These are phyloP conservation scores for Marronus borbonicus DNA, from an alignment of 2,888 invertebrate genomes.

Conservation along the genomic window DNA sequence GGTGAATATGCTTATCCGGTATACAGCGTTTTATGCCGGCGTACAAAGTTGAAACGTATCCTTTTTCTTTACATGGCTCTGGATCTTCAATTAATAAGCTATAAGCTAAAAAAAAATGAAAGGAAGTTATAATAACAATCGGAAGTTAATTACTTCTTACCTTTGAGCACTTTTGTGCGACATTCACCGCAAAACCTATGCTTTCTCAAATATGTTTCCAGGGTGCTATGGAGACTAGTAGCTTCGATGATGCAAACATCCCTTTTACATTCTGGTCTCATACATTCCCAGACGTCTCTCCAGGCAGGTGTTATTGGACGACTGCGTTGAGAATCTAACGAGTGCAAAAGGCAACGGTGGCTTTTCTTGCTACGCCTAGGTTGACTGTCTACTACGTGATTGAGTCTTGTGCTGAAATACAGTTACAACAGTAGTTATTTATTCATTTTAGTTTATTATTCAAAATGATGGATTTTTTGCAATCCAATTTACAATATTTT, in stretches of 20 bases:
- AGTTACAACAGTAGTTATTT: not conserved
- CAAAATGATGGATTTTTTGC: not conserved
- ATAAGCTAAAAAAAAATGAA: constrained; percentile 76
- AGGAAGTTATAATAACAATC: constrained; percentile 55
- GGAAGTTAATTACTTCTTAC: constrained; percentile 60
- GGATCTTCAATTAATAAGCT: constrained; percentile 88
- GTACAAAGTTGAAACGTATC: constrained; percentile 90
- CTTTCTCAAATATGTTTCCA: constrained; percentile 92
- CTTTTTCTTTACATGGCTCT: constrained; percentile 89
- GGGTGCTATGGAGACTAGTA: constrained; percentile 85
- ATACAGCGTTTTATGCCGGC: constrained; percentile 90
- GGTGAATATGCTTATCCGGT: constrained; percentile 89
- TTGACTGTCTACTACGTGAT: constrained; percentile 84
- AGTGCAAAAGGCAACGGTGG: constrained; percentile 90
- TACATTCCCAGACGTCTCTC: constrained; percentile 89
- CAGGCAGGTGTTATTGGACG: constrained; percentile 82
- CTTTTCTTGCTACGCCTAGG: constrained; percentile 90
- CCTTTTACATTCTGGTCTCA: constrained; percentile 84
- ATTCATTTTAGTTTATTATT: not conserved
- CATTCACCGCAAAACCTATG: constrained; percentile 96
- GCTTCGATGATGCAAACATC: constrained; percentile 92
- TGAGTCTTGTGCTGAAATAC: constrained; percentile 72
- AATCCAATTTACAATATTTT: too few species aligned
- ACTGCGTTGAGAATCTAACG: constrained; percentile 88
- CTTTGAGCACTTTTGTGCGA: constrained; percentile 86